Percentiles rank a stretch among this genome's conserved stretches.
Evolutionary conservation across 53 echinoderm and acorn worm species (phyloP).

Genomic region (Paracentrotus lividus): DNA sequence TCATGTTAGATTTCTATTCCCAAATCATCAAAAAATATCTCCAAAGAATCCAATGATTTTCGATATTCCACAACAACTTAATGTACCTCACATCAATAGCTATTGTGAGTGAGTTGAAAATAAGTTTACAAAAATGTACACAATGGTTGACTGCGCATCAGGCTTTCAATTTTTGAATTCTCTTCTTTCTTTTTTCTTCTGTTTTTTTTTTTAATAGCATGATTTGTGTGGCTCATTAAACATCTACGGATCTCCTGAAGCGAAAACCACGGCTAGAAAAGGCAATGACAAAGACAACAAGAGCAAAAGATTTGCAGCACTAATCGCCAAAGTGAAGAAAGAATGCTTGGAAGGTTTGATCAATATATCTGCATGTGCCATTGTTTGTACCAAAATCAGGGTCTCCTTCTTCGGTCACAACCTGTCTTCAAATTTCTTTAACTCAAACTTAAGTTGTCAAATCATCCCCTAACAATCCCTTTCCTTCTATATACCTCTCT

Average conservation of each 20-base stretch:
- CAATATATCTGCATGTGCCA: background rate
- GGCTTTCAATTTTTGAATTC: conserved; percentile 11
- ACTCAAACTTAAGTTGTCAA: no score
- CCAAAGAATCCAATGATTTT: no score
- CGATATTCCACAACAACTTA: background rate
- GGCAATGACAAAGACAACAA: conserved; percentile 4
- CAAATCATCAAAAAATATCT: background rate
- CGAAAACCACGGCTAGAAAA: conserved; percentile 5
- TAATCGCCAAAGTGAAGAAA: background rate
- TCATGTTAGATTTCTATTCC: background rate
- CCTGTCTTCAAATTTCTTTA: no score
- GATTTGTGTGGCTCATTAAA: conserved; percentile 34
- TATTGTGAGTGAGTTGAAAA: conserved; percentile 3
- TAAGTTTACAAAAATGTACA: background rate
- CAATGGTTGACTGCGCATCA: background rate
- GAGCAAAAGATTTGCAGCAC: conserved; percentile 5
- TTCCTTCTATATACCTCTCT: background rate
- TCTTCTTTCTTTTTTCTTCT: no score
- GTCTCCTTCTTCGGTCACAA: background rate
- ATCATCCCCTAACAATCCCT: no score
- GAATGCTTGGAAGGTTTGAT: background rate
- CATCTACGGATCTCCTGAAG: background rate
- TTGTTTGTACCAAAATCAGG: conserved; percentile 5
- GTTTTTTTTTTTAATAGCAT: conserved; percentile 10
- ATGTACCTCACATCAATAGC: conserved; percentile 34